Base-by-base conservation (phyloP, 2,888 invertebrate genomes). In the Tridacna gigas region DNA sequence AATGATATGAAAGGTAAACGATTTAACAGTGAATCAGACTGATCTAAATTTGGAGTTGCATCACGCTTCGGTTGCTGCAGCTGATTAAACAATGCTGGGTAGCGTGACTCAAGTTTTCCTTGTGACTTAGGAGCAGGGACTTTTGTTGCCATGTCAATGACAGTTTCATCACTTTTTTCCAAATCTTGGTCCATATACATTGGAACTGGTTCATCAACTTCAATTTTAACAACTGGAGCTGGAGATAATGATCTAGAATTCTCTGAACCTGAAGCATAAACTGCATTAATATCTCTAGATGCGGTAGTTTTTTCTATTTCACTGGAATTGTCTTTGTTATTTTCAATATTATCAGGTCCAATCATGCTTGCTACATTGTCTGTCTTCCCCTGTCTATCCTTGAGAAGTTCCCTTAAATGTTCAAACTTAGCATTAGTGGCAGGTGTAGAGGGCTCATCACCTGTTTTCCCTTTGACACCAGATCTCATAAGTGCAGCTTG, bases 41-140 rank as follows among this genome's bases (percentile, higher is more conserved):
- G 77, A 9, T 80, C 77, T 18, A 73, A 47, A 13, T 26, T 56
- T 18, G 65, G 77, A 47, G 51, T 60, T 15, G 63, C 63, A 26
- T 71, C 47, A 56, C 61, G 15, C 69, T 78, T 82, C 20, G 74
- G 56, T 37, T 80, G 79, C 74, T 88, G 82, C 11, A 88, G 80
- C 48, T 88, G 88, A 77, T 79, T 86, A 47, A 86, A 88, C 48
- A 88, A 74, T 25, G 88, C 85, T 65, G 88, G 88, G 65, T 88
- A 88, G 37, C 80, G 66, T 3, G 79, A 82, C 74, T 76, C 86
- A 4, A 88, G 65, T 60, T 86, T 86, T 22, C 84, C 83, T 47
- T 45, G 63, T 26, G 79, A 69, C 37, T 65, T 51, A 26, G n/a
- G 75, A 48, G 61, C 7, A 11, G n/a, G n/a, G 0, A 18, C 26